Evolutionary conservation across 2,113 vertebrate species (phyloP).

Genomic region (Hippocampus guttulatus): DNA sequence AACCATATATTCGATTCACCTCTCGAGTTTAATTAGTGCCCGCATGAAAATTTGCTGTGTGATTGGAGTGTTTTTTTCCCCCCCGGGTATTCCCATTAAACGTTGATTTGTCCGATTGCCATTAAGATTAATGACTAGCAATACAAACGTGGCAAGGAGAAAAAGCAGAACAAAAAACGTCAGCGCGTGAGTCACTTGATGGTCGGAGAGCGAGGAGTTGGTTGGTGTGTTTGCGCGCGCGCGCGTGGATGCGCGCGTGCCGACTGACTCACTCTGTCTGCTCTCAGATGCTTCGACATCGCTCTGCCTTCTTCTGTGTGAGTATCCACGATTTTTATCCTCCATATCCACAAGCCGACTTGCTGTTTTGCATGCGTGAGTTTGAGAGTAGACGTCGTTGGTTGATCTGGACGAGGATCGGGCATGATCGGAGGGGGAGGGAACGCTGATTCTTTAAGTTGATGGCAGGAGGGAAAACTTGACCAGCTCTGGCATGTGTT

Average conservation of each 20-base stretch:
- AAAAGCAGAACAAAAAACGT: constrained; percentile 10
- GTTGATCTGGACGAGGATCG: neutral
- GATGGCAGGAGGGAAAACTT: neutral
- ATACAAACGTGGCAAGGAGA: constrained; percentile 11
- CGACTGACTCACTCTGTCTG: constrained; percentile 26
- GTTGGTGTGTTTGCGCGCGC: constrained; percentile 1
- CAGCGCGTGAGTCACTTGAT: constrained; percentile 24
- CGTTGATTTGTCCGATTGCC: neutral
- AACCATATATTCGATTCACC: neutral
- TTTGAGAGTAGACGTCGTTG: no score
- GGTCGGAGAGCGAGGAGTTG: constrained; percentile 4
- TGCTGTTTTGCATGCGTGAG: neutral
- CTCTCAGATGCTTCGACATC: constrained; percentile 25
- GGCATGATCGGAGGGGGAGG: neutral
- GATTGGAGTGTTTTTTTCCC: neutral
- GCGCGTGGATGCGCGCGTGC: neutral
- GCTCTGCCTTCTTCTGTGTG: constrained; percentile 22
- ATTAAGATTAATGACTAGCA: neutral
- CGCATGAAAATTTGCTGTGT: neutral
- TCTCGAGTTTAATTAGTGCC: neutral
- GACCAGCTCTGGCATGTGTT: neutral
- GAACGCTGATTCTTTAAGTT: neutral
- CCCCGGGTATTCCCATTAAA: neutral
- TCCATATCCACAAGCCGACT: neutral
- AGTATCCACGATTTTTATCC: constrained; percentile 29